These are phyloP conservation scores for Harlomillsia oculata DNA, from an alignment of 1,140 invertebrate species.

Conservation along the genomic window DNA sequence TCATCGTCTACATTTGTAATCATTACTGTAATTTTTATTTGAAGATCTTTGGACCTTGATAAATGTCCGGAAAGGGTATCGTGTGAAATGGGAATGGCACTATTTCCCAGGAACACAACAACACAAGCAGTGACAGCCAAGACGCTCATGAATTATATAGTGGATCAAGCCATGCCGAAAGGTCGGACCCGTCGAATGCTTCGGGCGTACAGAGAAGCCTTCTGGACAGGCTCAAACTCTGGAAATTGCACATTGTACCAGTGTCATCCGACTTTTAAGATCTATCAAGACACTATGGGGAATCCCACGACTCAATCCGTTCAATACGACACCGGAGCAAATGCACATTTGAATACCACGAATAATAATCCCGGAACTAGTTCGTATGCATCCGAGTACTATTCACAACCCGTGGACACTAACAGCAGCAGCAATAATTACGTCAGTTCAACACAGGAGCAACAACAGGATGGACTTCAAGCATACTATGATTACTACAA, in stretches of 20 bases:
- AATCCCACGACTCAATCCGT: too few species aligned
- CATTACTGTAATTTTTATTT: background rate
- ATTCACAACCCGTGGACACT: too few species aligned
- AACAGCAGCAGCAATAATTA: too few species aligned
- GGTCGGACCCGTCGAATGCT: constrained; percentile 11
- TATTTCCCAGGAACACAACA: constrained; percentile 12
- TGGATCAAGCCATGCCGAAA: constrained; percentile 16
- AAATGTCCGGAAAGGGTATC: constrained; percentile 17
- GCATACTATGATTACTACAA: too few species aligned
- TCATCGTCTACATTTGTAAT: background rate
- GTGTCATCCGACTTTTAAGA: constrained; percentile 16
- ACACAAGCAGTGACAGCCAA: constrained; percentile 9
- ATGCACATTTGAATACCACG: too few species aligned
- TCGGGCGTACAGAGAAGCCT: constrained; percentile 6
- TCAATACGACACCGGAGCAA: too few species aligned
- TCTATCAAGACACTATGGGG: constrained; percentile 10
- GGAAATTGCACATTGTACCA: constrained; percentile 5
- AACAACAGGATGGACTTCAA: too few species aligned
- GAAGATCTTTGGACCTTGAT: constrained; percentile 20
- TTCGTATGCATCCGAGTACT: too few species aligned
- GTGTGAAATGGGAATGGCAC: constrained; percentile 13
- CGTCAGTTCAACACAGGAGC: too few species aligned
- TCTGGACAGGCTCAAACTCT: constrained; percentile 15
- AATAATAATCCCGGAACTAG: too few species aligned
- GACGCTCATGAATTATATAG: constrained; percentile 13